These are phyloP conservation scores for Salvator merianae DNA, from an alignment of 2,113 vertebrate species.

Conservation along the genomic window DNA sequence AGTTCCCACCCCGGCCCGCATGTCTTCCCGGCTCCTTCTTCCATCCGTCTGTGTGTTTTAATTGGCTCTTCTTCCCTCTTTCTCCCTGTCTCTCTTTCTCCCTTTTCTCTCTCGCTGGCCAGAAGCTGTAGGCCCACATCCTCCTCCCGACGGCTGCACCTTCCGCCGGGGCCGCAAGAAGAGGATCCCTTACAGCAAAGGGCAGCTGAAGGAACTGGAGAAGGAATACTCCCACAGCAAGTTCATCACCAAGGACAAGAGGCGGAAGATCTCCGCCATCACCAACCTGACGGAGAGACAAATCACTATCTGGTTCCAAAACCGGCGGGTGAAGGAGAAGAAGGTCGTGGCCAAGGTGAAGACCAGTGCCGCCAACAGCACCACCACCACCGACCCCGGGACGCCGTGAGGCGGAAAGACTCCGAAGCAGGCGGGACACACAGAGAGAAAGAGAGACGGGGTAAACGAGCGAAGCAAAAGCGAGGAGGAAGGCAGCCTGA, in stretches of 20 bases:
- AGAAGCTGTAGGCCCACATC: conserved; percentile 80
- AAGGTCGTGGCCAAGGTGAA: conserved; percentile 93
- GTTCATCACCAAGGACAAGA: conserved; percentile 96
- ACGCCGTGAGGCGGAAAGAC: conserved; percentile 68
- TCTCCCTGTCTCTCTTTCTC: conserved; percentile 26
- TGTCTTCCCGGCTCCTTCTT: not conserved
- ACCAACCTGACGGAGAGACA: conserved; percentile 93
- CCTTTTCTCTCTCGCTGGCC: conserved; percentile 28
- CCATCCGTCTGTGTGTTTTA: not conserved
- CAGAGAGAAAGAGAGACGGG: not conserved
- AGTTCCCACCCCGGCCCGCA: not conserved
- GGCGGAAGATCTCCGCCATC: conserved; percentile 88
- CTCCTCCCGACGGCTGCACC: conserved; percentile 82
- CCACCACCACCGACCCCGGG: conserved; percentile 11
- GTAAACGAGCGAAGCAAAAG: not conserved
- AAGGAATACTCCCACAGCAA: conserved; percentile 92
- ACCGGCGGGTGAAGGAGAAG: conserved; percentile 93
- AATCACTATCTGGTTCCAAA: conserved; percentile 98
- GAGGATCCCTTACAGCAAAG: conserved; percentile 91
- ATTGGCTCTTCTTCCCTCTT: not conserved
- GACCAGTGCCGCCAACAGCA: conserved; percentile 13
- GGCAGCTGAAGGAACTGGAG: conserved; percentile 92
- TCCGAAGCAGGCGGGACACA: not conserved
- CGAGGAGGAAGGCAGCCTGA: too few relatives aligned
- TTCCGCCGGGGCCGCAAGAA: conserved; percentile 94